Evolutionary conservation across 2,888 invertebrate species (phyloP), one percentile per base, ranked within the genome.

Genomic region (Volucella zonaria): DNA sequence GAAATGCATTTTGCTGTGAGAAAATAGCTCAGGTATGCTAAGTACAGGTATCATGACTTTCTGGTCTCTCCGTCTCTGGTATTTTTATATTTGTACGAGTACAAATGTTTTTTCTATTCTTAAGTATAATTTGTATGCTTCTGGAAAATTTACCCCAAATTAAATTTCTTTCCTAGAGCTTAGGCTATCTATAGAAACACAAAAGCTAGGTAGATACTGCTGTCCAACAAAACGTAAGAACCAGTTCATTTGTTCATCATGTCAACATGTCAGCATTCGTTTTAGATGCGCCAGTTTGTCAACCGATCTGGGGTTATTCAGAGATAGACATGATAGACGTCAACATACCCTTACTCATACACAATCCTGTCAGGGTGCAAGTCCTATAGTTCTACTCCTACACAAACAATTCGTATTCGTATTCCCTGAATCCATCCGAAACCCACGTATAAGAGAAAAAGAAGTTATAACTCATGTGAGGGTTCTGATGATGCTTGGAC

Each of bases 181-280:
- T 31, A 6, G 31, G 52, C 42, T 58, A 40, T 47, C 54, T 31
- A 31, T 31, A 15, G 43, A 73, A n/a, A 49, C 43, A 58, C n/a
- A 73, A 43, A 43, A 62, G n/a, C 2, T 11, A 31, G 15, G 8
- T 6, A 11, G 54, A 51, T 43, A n/a, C n/a, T n/a, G 12, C 70
- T 70, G 66, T 47, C 49, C 71, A 73, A 76, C 76, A 51, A 80
- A 85, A 81, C 68, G 66, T 76, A 85, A 85, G 80, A 73, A 85
- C 73, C 75, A 79, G 83, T 83, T 79, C 79, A 83, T 83, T 83
- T 83, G 79, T 67, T 73, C 76, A 64, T 85, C 85, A 80, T 85
- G 85, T 85, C 85, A 85, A 80, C 85, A 85, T 85, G 85, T 85
- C 85, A 85, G 80, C 85, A 85, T 80, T 73, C 80, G 76, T 68